Base-by-base conservation (phyloP, 2,797 vertebrate genomes). In the Acanthis flammea region DNA sequence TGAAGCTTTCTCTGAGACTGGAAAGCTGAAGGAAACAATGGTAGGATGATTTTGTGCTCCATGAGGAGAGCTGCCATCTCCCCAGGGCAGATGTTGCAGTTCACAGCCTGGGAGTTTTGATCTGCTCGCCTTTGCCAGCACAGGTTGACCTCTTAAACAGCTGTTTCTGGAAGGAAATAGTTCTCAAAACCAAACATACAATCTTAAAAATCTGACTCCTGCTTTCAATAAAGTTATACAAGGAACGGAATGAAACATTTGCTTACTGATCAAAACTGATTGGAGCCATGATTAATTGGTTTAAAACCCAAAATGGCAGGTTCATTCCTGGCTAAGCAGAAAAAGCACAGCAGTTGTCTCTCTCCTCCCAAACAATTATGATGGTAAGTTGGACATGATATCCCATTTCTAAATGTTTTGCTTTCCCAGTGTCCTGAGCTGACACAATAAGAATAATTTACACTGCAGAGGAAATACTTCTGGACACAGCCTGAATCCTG, bases 101-200 rank as follows among this genome's bases (percentile, higher is more conserved):
- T 94, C 23, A 5, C 19, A n/a, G 51, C 39, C 50, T 67, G 42
- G n/a, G 37, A 45, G 11, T 33, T 76, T 39, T 4, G 2, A 35
- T 28, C 28, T 10, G 9, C 53, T 84, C 0, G 0, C 51, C 25
- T 82, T 45, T 70, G 60, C 47, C 61, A 83, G 82, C n/a, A n/a
- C 12, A 12, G 0, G 0, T 0, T n/a, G 61, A 47, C 21, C 8
- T 66, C 42, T 45, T n/a, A 35, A 31, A 5, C 10, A 18, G 16
- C 33, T 47, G 6, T 35, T 47, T 86, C 57, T 89, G 51, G 54
- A 78, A 85, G 30, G 44, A 7, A 53, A 23, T 7, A 54, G n/a
- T 28, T 84, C 50, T 31, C 50, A 76, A 78, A 91, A 75, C 9
- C n/a, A 88, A 92, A 60, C 31, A 90, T 35, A 15, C 14, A 31